phyloP scores from a whole-genome alignment of 30 jellyfish, hydroid and myxozoan species.

The Catostylus mosaicus region DNA sequence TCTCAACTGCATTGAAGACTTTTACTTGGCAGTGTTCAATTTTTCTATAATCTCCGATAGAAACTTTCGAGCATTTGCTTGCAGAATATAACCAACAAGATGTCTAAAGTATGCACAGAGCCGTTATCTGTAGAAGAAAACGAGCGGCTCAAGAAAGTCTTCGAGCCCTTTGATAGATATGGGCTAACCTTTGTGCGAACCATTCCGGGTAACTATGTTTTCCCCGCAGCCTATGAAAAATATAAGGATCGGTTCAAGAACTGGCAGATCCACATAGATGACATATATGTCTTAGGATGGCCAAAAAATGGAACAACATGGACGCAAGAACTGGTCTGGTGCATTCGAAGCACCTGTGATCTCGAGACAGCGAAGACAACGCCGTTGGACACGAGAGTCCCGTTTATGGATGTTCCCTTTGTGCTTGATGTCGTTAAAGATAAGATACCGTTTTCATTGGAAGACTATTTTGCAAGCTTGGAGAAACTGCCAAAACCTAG shows the following conservation, averaged over 20 bases:
- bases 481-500: constrained; percentile 5
- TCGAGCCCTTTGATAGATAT: neutral
- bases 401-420: neutral
- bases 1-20: no score
- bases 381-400: neutral
- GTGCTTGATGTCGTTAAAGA: neutral
- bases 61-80: no score
- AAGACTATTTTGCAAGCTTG: neutral
- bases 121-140: neutral
- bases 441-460: neutral
- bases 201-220: no score
- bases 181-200: neutral
- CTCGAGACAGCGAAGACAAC: neutral
- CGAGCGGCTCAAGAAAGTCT: neutral
- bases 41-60: no score
- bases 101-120: neutral
- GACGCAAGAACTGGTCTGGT: neutral
- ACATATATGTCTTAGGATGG: neutral
- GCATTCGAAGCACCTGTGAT: neutral
- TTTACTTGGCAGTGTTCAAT: no score
- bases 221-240: neutral
- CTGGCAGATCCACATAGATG: neutral
- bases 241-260: neutral
- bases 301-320: neutral
- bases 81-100: no score